Percentiles rank a stretch among this genome's conserved stretches.
These are phyloP conservation scores for Paraplagusia blochii DNA, from an alignment of 2,113 vertebrate species.

Conservation along the genomic window DNA sequence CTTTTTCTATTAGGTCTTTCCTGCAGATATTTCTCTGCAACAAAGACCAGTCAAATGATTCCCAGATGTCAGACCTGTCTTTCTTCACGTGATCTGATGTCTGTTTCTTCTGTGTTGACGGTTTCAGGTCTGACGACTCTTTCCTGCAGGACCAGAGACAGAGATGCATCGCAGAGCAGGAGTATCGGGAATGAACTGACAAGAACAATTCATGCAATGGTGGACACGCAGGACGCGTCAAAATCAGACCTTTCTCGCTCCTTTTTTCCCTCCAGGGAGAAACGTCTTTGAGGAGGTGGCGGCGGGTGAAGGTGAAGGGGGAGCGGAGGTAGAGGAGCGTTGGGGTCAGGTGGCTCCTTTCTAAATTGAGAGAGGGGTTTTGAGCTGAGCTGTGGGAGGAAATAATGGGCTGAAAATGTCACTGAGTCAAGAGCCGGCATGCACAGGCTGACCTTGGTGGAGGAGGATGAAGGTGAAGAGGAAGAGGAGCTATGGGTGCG, in stretches of 20 bases:
- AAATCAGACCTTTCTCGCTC: slow-evolving; percentile 67
- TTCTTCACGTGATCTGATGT: slow-evolving; percentile 59
- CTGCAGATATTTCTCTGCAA: background rate
- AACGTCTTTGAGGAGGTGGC: slow-evolving; percentile 50
- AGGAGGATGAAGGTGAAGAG: slow-evolving; percentile 71
- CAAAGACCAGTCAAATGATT: background rate
- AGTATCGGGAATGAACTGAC: slow-evolving; percentile 6
- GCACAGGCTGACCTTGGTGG: slow-evolving; percentile 56
- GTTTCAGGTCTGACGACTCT: slow-evolving; percentile 58
- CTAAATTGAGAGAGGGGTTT: slow-evolving; percentile 58
- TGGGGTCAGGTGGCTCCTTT: slow-evolving; percentile 71
- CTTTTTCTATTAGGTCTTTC: no score
- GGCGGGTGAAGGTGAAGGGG: slow-evolving; percentile 72
- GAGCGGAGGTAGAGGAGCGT: slow-evolving; percentile 69
- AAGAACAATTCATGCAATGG: background rate
- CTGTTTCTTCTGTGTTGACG: slow-evolving; percentile 52
- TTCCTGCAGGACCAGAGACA: slow-evolving; percentile 63
- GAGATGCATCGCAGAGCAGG: slow-evolving; percentile 30
- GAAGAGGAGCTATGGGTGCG: slow-evolving; percentile 66
- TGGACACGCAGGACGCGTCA: slow-evolving; percentile 19
- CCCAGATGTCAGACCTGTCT: slow-evolving; percentile 66
- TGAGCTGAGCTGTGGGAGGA: slow-evolving; percentile 17
- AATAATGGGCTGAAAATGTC: slow-evolving; percentile 1
- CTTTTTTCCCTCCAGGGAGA: slow-evolving; percentile 55
- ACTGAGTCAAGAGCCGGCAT: slow-evolving; percentile 1